These are phyloP conservation scores for Rhadina sibilatrix DNA, from an alignment of 2,113 vertebrate genomes.

Conservation along the genomic window DNA sequence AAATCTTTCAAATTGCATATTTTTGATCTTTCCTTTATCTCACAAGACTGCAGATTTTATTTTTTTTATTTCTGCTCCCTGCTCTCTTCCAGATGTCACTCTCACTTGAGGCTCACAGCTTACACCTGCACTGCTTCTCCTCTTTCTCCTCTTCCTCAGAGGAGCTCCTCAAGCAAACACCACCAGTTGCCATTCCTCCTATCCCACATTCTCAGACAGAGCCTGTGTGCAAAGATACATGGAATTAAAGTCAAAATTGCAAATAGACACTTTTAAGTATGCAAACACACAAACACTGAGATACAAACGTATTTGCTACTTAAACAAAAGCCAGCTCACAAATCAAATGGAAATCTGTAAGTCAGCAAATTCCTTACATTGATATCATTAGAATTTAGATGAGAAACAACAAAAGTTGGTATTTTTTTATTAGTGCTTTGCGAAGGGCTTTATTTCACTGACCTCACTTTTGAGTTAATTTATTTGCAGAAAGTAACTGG, in stretches of 20 bases:
- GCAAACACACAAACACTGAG: neutral
- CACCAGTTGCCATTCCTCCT: neutral
- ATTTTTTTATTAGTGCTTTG: neutral
- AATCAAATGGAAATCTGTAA: neutral
- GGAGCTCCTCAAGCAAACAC: neutral
- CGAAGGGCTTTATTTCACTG: neutral
- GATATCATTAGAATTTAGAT: neutral
- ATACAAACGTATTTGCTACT: neutral
- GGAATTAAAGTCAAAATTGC: neutral
- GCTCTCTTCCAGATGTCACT: neutral
- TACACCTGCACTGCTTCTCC: neutral
- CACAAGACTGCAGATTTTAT: neutral
- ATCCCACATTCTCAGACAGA: neutral
- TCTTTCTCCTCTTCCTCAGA: neutral
- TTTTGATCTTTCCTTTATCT: neutral
- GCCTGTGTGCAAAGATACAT: neutral
- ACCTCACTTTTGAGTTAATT: neutral
- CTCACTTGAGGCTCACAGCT: neutral
- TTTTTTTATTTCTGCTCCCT: neutral
- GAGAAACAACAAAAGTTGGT: neutral
- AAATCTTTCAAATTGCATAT: neutral
- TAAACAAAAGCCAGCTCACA: neutral
- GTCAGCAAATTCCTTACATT: neutral
- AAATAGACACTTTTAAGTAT: neutral
- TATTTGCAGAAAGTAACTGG: neutral